Evolutionary conservation across 2,113 vertebrate species (phyloP), one percentile per base, ranked within the genome.

Genomic region (Pipa parva): DNA sequence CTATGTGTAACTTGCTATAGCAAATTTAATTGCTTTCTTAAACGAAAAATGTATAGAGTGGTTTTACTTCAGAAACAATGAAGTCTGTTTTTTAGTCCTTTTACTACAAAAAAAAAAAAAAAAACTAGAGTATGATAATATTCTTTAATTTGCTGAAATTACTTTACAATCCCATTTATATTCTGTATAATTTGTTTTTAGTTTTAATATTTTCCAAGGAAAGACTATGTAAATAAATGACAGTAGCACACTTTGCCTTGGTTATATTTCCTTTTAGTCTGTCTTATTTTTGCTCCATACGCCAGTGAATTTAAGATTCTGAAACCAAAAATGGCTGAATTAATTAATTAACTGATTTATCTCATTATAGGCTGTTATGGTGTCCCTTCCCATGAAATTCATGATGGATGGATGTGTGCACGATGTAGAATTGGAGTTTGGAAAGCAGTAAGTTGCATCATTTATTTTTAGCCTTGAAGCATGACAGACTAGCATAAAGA

Each of bases 361-460:
- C 71, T 82, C 78, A 50, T 74, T 83, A 21, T 77, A 98, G 97
- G 96, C 90, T 99, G 95, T 81, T 99, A 98, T 54, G 95, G 96
- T 56, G 83, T 97, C 63, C 81, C 89, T 71, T 85, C 89, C 71
- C 83, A 87, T 20, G 89, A 92, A 65, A 81, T 94, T 71, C 74
- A 57, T 18, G 80, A 86, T 28, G 85, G 83, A 65, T 99, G 97
- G 96, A 84, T 90, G 0, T 99, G 97, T 85, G 93, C 89, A 77
- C 92, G 93, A 31, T 99, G 95, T 69, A 83, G 76, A 48, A 89
- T 79, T 75, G 87, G 85, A 83, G 90, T 89, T 29, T 88, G 93
- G 79, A 85, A 88, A 76, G 93, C 94, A 13, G 97, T 99, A 94
- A 87, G 95, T 89, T 37, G 13, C 60, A 66, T 33, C 22, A 1